These are phyloP conservation scores for Cyphomyrus discorhynchus DNA, from an alignment of 2,113 vertebrate species.

Conservation along the genomic window DNA sequence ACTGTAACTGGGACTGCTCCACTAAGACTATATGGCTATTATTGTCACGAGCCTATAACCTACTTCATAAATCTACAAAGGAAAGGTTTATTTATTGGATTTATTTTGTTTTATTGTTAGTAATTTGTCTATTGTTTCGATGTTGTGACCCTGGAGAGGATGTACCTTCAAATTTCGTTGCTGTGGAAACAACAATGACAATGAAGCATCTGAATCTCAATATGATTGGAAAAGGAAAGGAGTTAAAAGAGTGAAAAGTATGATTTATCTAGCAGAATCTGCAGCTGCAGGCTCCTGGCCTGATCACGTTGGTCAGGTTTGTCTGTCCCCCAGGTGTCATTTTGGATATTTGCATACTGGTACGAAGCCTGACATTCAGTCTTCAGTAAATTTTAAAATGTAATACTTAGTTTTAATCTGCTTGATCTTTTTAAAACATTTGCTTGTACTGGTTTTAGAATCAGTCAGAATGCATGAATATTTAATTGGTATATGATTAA, in stretches of 20 bases:
- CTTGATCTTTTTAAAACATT: constrained; percentile 1
- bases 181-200: too few species aligned
- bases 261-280: neutral
- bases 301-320: neutral
- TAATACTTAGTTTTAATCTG: neutral
- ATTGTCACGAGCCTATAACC: neutral
- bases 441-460: neutral
- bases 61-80: neutral
- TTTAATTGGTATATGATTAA: neutral
- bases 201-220: too few species aligned
- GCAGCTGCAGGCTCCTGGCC: neutral
- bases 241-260: neutral
- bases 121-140: too few species aligned
- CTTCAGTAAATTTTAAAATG: neutral
- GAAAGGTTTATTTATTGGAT: neutral
- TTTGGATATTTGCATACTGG: neutral
- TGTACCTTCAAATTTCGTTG: too few species aligned
- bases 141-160: too few species aligned
- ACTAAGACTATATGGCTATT: neutral
- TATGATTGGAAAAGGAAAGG: neutral
- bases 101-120: too few species aligned
- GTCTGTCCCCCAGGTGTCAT: neutral
- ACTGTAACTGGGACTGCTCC: neutral
- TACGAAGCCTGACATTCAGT: neutral
- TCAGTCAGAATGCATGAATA: neutral